Evolutionary conservation across 2,888 invertebrate species (phyloP).

Genomic region (Pasiphila rectangulata): DNA sequence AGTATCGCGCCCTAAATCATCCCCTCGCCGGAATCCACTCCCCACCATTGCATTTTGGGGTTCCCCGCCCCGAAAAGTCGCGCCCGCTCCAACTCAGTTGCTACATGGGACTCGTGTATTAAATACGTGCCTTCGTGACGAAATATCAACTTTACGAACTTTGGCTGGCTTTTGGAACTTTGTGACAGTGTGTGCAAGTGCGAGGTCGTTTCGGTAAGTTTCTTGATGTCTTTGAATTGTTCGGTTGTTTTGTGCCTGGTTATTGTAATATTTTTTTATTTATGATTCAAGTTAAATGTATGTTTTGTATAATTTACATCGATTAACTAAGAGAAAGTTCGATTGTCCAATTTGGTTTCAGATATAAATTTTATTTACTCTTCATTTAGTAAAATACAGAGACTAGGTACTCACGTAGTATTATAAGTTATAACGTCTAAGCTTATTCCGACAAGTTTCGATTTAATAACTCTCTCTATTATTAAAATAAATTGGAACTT

Average conservation of each 20-base stretch:
- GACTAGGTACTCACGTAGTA: no score
- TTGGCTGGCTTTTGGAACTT: constrained; percentile 15
- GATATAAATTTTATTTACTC: no score
- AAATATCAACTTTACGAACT: constrained; percentile 25
- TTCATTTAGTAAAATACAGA: no score
- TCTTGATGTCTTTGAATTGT: no score
- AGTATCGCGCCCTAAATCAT: constrained; percentile 17
- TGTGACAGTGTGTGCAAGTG: constrained; percentile 24
- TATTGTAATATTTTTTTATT: not conserved
- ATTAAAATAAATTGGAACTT: no score
- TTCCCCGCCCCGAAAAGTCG: constrained; percentile 45
- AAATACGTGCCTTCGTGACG: constrained; percentile 12
- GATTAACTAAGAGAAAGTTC: no score
- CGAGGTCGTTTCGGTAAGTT: constrained; percentile 23
- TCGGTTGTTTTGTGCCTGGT: not conserved
- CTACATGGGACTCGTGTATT: constrained; percentile 16
- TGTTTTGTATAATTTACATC: no score
- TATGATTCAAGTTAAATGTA: not conserved
- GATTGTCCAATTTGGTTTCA: no score
- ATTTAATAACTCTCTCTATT: no score
- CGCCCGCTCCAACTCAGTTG: constrained; percentile 33
- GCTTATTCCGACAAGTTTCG: no score
- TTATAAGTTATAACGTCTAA: no score
- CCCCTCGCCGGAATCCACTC: constrained; percentile 39
- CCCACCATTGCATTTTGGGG: constrained; percentile 41